Evolutionary conservation across 2,797 vertebrate species (phyloP).

Genomic region (Iguana delicatissima): DNA sequence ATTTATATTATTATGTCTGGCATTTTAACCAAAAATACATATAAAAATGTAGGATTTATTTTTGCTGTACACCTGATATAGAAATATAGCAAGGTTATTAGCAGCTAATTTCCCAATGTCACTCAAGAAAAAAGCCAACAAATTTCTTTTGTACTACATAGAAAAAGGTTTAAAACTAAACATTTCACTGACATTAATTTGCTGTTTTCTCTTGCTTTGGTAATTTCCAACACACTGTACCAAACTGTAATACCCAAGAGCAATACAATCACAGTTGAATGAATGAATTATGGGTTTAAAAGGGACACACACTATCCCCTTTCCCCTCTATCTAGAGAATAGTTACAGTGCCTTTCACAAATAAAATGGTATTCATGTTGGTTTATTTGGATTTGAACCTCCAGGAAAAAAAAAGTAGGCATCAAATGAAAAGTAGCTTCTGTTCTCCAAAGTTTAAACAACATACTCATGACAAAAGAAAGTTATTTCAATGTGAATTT

Average conservation of each 20-base stretch:
- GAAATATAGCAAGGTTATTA: slow-evolving; percentile 61
- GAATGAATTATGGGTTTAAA: slow-evolving; percentile 38
- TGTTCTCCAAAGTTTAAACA: slow-evolving; percentile 46
- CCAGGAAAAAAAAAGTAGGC: slow-evolving; percentile 31
- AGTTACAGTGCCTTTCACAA: slow-evolving; percentile 54
- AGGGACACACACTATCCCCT: slow-evolving; percentile 40
- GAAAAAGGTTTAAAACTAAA: slow-evolving; percentile 64
- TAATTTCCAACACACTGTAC: slow-evolving; percentile 51
- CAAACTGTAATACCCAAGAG: slow-evolving; percentile 37
- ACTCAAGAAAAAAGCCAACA: slow-evolving; percentile 54
- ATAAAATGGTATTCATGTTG: slow-evolving; percentile 11
- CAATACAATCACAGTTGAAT: slow-evolving; percentile 46
- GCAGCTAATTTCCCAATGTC: slow-evolving; percentile 64
- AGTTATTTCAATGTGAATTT: slow-evolving; percentile 44
- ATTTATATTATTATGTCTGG: slow-evolving; percentile 59
- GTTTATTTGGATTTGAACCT: slow-evolving; percentile 49
- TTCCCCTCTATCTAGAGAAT: rapidly evolving
- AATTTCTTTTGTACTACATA: slow-evolving; percentile 47
- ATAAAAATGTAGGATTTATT: slow-evolving; percentile 64
- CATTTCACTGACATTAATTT: slow-evolving; percentile 22
- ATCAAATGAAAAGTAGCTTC: slow-evolving; percentile 32
- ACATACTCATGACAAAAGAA: slow-evolving; percentile 38
- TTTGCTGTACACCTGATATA: slow-evolving; percentile 59
- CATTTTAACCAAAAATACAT: slow-evolving; percentile 65
- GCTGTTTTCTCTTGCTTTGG: slow-evolving; percentile 53